phyloP scores from a whole-genome alignment of 35 echinoderm and acorn worm species.

The Strongylocentrotus purpuratus region DNA sequence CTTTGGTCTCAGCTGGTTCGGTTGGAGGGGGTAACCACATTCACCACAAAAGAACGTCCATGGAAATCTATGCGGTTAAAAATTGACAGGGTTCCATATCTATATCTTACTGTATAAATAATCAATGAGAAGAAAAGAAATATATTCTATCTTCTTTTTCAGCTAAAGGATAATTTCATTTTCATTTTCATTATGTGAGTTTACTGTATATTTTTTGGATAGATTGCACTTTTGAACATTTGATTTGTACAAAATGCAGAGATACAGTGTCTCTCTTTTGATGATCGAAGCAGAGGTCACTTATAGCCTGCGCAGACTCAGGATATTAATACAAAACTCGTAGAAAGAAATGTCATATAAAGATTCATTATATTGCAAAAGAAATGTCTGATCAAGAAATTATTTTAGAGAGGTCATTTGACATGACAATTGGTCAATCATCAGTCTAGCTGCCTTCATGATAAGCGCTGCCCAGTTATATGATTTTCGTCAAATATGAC shows the following conservation, averaged over 20 bases:
- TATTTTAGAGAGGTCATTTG: no score
- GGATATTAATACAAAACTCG: no score
- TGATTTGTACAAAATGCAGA: not conserved
- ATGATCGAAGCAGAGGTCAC: not conserved
- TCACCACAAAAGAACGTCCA: not conserved
- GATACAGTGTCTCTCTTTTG: not conserved
- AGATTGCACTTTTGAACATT: not conserved
- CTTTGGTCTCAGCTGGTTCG: not conserved
- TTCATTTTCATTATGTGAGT: not conserved
- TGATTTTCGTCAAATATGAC: no score
- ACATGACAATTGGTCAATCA: no score
- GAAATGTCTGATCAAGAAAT: no score
- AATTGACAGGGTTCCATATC: not conserved
- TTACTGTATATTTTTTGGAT: not conserved
- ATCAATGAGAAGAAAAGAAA: not conserved
- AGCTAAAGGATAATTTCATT: not conserved
- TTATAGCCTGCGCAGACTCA: no score
- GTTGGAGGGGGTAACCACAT: slow-evolving; percentile 2
- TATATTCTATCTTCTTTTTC: not conserved
- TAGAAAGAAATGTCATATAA: no score
- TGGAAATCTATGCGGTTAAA: not conserved
- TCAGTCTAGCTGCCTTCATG: no score
- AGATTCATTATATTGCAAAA: no score
- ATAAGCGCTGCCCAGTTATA: no score
- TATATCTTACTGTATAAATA: not conserved